Base-by-base conservation (phyloP, 2,888 invertebrate genomes). In the Buathra laborator region DNA sequence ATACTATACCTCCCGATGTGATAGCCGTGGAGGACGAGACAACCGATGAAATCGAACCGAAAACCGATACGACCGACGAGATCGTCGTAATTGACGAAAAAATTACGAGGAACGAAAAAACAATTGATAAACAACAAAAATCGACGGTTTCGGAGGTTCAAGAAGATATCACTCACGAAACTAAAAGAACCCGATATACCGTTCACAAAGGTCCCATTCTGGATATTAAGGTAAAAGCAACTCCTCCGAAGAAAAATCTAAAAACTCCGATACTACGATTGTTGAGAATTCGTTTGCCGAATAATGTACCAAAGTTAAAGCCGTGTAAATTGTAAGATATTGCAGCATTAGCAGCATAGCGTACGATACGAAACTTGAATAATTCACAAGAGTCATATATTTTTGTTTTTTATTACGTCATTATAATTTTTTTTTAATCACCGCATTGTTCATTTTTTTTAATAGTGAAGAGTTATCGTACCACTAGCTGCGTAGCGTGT, bases 171-270 rank as follows among this genome's bases (percentile, higher is more conserved):
- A 67, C 48, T 3, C 7, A 12, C 77, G 89, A 91, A 84, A 75
- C 85, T 3, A 76, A 86, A 19, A 90, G 90, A 37, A 91, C 85
- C 37, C 89, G 91, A 59, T 94, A 93, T 78, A 90, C 91, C 14
- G 89, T 89, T 64, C 94, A 94, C 87, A 94, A 92, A 85, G 94
- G 94, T 79, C 94, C 94, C 48, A 93, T 94, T 86, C 90, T 94
- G 87, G 92, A 93, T 86, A 92, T 94, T 81, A 93, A 94, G 93
- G 94, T 94, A 92, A 91, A 90, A 85, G 5, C 74, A 32, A 48
- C 67, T 3, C 14, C 51, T 6, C 59, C 16, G 46, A 53, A 72
- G 16, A 19, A 59, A 75, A 71, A 74, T 10, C 16, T 7, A n/a
- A 46, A 70, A 43, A 12, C 43, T 19, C n/a, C 62, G 24, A 14